phyloP scores from a whole-genome alignment of 2,888 invertebrate genomes.

The Lasioglossum calceatum region DNA sequence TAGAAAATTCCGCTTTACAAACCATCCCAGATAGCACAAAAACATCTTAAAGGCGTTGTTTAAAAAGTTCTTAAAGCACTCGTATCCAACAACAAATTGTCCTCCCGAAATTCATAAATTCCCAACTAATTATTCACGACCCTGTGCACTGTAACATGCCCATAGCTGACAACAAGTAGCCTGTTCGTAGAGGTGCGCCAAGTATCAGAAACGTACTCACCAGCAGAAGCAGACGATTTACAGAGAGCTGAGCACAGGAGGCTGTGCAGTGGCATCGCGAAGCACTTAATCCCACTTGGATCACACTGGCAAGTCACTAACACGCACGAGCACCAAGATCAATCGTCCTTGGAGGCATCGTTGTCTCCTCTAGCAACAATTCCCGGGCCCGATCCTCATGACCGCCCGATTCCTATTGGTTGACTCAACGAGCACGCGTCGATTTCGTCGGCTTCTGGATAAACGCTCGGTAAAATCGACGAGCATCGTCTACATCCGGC shows the following conservation, averaged over 20 bases:
- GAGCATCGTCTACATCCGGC: slow-evolving; percentile 38
- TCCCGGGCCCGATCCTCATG: slow-evolving; percentile 43
- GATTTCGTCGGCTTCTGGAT: slow-evolving; percentile 22
- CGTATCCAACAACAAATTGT: too few relatives aligned
- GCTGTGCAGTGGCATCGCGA: slow-evolving; percentile 6
- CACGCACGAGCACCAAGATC: slow-evolving; percentile 58
- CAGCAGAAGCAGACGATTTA: neutral
- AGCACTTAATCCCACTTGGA: slow-evolving; percentile 59
- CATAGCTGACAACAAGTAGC: neutral
- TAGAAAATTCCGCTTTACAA: neutral
- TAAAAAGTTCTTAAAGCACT: too few relatives aligned
- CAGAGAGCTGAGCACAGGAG: neutral
- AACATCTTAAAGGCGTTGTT: too few relatives aligned
- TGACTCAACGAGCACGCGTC: slow-evolving; percentile 32
- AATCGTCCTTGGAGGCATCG: slow-evolving; percentile 54
- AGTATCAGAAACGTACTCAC: slow-evolving; percentile 23
- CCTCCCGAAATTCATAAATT: too few relatives aligned
- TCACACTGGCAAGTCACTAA: slow-evolving; percentile 64
- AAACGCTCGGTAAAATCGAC: slow-evolving; percentile 32
- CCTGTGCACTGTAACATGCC: too few relatives aligned
- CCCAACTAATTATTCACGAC: too few relatives aligned
- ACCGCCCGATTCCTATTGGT: slow-evolving; percentile 19
- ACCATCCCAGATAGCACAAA: too few relatives aligned
- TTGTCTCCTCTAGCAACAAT: slow-evolving; percentile 46
- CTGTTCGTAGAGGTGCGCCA: neutral